These are phyloP conservation scores for Tonatia bakeri DNA, from an alignment of 2,113 vertebrate genomes.

Conservation along the genomic window DNA sequence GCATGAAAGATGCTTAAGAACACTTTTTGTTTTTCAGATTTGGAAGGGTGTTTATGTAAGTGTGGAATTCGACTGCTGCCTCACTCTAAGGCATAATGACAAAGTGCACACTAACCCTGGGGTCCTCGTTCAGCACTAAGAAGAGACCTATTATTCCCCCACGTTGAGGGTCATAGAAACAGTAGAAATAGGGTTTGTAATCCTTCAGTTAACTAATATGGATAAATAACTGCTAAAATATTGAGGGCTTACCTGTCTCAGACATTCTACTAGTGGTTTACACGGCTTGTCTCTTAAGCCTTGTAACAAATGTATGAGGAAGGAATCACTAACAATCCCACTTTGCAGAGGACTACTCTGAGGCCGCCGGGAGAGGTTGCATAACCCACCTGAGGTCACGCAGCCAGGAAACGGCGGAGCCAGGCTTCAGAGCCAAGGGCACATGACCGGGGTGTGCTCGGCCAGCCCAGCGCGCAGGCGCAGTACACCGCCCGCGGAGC, in stretches of 20 bases:
- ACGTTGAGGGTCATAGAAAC: not conserved
- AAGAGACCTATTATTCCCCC: not conserved
- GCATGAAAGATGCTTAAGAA: not conserved
- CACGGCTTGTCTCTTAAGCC: not conserved
- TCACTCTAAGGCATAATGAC: not conserved
- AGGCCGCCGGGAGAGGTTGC: not conserved
- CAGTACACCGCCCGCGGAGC: not conserved
- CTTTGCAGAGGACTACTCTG: not conserved
- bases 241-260: not conserved
- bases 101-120: not conserved
- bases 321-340: not conserved
- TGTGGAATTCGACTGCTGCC: not conserved
- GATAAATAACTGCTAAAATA: not conserved
- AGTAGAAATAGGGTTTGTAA: not conserved
- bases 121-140: not conserved
- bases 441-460: rapidly evolving
- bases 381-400: not conserved
- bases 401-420: not conserved
- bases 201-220: not conserved
- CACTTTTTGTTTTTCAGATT: rapidly evolving
- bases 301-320: not conserved
- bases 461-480: not conserved
- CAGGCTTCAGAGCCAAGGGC: not conserved
- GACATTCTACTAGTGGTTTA: not conserved
- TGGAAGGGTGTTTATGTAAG: not conserved